Base-by-base conservation (phyloP, 2,797 vertebrate species). In the Okamejei kenojei region DNA sequence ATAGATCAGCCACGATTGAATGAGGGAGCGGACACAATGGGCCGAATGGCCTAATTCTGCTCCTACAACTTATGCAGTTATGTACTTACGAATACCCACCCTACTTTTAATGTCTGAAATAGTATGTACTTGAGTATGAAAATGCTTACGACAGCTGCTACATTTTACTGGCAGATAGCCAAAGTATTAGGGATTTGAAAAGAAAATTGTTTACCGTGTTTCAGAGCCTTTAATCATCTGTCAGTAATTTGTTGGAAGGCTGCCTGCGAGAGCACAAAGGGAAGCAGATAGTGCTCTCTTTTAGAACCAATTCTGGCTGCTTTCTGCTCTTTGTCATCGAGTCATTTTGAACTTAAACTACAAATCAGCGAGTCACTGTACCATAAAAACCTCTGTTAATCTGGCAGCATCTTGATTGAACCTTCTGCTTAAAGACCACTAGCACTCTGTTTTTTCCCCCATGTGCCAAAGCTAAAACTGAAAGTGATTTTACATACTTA, bases 201-300 rank as follows among this genome's bases (percentile, higher is more conserved):
- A 90, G n/a, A 76, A 74, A 68, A 90, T 35, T 63, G 82, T 86
- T 71, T 91, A 74, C 35, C 68, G 8, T 76, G 65, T 92, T 92
- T 92, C 71, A 58, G 38, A 21, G 63, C 61, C 7, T 68, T 19
- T 65, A 68, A 88, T 88, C 84, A 88, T 15, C 82, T 88, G 63
- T 88, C 38, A 92, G 90, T 92, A 74, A 76, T 92, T 76, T 58
- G 71, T 29, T 92, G 19, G 84, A 88, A 88, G 84, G 23, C 63
- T 35, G 90, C 38, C 90, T 54, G 13, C 38, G 76, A 54, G 10
- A 45, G 13, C 90, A 92, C 38, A 76, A 26, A 92, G 90, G 45
- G 90, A 54, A 29, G 26, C 8, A n/a, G 35, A 74, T 1, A 1
- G 45, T 54, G 7, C 35, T 76, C 71, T 92, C 61, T 17, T n/a